phyloP scores from a whole-genome alignment of 1,140 invertebrate genomes.

The Drosophila sturtevanti region DNA sequence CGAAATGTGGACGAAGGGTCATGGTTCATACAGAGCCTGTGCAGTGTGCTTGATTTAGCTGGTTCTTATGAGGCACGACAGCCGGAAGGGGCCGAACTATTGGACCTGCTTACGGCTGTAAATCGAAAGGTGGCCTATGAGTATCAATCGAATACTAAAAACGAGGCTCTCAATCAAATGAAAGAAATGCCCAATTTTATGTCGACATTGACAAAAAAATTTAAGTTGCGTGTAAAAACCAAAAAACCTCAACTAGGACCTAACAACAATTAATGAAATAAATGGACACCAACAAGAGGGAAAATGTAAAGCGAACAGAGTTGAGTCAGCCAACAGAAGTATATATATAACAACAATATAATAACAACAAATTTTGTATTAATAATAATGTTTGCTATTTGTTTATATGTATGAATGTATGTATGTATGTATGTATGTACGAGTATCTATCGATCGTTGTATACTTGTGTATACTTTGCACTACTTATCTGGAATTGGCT shows the following conservation, averaged over 20 bases:
- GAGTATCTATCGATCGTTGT: slow-evolving; percentile 53
- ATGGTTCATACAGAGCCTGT: slow-evolving; percentile 91
- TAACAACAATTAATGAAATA: slow-evolving; percentile 3
- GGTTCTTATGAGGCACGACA: slow-evolving; percentile 55
- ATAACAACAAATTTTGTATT: slow-evolving; percentile 39
- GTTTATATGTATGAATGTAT: slow-evolving; percentile 59
- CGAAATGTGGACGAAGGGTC: slow-evolving; percentile 87
- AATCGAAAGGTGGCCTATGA: slow-evolving; percentile 86
- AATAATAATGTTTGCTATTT: slow-evolving; percentile 65
- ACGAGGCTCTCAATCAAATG: slow-evolving; percentile 85
- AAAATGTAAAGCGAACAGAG: too few relatives aligned
- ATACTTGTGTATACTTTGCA: slow-evolving; percentile 11
- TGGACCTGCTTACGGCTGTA: slow-evolving; percentile 87
- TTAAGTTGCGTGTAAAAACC: slow-evolving; percentile 77
- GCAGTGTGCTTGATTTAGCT: slow-evolving; percentile 84
- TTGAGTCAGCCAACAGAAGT: slow-evolving; percentile 35
- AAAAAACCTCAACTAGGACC: slow-evolving; percentile 39
- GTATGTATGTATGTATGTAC: too few relatives aligned
- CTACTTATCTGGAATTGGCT: slow-evolving; percentile 71
- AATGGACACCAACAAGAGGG: slow-evolving; percentile 18
- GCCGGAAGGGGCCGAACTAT: slow-evolving; percentile 84
- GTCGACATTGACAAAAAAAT: slow-evolving; percentile 87
- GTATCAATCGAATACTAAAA: slow-evolving; percentile 86
- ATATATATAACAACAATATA: too few relatives aligned
- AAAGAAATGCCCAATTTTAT: slow-evolving; percentile 90